These are phyloP conservation scores for Hycleus cichorii DNA, from an alignment of 1,140 invertebrate species.

Conservation along the genomic window DNA sequence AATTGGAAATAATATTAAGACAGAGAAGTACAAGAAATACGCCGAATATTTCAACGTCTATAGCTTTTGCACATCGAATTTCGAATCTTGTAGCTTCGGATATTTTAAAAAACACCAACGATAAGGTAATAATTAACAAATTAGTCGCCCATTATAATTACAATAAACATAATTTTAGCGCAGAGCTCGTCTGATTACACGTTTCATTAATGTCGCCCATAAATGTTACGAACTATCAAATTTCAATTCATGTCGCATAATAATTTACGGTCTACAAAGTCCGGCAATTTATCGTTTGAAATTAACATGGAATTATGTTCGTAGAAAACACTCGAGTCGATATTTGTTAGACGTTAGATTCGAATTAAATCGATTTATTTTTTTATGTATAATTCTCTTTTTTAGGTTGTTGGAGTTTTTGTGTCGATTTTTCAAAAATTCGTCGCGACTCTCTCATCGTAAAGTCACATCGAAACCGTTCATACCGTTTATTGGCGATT, in stretches of 20 bases:
- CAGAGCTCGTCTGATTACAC: constrained; percentile 45
- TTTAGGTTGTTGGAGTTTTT: constrained; percentile 40
- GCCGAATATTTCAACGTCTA: constrained; percentile 45
- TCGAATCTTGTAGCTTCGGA: constrained; percentile 45
- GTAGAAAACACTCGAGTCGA: constrained; percentile 45
- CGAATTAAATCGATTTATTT: background rate
- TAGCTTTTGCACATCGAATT: constrained; percentile 48
- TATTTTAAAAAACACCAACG: constrained; percentile 40
- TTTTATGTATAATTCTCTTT: constrained; percentile 15
- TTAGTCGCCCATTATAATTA: constrained; percentile 1
- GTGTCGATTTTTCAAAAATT: constrained; percentile 42
- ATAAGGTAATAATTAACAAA: constrained; percentile 31
- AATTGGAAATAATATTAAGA: constrained; percentile 18
- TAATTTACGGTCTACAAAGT: constrained; percentile 47
- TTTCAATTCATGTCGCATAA: constrained; percentile 48
- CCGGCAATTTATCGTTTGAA: constrained; percentile 46
- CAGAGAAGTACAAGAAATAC: constrained; percentile 38
- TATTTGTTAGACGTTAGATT: constrained; percentile 39
- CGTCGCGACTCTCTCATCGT: no score
- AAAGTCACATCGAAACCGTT: constrained; percentile 25
- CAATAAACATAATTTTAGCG: constrained; percentile 32
- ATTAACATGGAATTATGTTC: constrained; percentile 45
- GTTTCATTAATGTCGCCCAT: constrained; percentile 47
- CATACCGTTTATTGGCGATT: constrained; percentile 45
- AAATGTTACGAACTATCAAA: constrained; percentile 47